Conservation (phyloP, 2,797 vertebrate genomes). For the Chaetophractus vellerosus region DNA sequence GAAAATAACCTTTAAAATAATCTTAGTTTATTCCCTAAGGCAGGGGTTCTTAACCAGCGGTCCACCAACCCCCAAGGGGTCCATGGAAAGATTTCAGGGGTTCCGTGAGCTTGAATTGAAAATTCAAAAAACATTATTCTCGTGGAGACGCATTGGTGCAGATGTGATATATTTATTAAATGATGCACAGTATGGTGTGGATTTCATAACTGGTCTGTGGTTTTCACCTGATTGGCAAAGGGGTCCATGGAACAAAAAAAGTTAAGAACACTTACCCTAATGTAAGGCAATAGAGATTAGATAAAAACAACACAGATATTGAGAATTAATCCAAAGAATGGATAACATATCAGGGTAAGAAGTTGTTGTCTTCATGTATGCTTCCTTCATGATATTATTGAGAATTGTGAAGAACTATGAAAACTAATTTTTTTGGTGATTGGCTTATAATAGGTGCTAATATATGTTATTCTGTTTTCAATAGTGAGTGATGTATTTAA, state of each 20-base stretch:
- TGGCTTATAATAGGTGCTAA: background rate
- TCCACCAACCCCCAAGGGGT: too few species aligned
- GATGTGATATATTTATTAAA: too few species aligned
- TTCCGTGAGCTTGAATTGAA: too few species aligned
- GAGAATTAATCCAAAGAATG: background rate
- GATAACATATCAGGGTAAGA: background rate
- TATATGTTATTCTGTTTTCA: conserved; percentile 23
- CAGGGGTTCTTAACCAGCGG: too few species aligned
- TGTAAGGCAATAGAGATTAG: background rate
- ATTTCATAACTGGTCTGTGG: too few species aligned
- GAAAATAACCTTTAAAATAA: conserved; percentile 25
- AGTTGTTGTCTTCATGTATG: background rate
- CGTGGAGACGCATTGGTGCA: too few species aligned
- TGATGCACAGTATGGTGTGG: too few species aligned
- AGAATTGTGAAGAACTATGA: background rate
- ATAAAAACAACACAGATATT: background rate
- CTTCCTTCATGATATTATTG: background rate
- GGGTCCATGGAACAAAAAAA: too few species aligned
- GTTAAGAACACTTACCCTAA: background rate
- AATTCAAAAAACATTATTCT: too few species aligned
- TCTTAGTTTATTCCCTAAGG: background rate
- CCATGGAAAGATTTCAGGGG: too few species aligned
- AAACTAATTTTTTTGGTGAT: background rate
- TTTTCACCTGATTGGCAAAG: too few species aligned
- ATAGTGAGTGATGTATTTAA: background rate